Conservation (phyloP, 2,888 invertebrate species). For the Flexamia atlantica region DNA sequence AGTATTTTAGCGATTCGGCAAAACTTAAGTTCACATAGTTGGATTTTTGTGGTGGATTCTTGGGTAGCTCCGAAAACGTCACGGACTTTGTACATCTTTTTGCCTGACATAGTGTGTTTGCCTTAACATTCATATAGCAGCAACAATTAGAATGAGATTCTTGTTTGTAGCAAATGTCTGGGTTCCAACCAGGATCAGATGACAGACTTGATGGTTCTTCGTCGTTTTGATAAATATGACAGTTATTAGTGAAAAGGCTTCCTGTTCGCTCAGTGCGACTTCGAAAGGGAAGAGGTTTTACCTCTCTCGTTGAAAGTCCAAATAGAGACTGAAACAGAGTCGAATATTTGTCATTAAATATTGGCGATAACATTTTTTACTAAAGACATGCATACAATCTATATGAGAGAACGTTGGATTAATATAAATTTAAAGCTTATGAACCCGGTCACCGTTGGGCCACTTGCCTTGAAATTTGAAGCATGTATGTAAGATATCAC, state of each 20-base stretch:
- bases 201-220: constrained; percentile 45
- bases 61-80: constrained; percentile 73
- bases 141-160: constrained; percentile 10
- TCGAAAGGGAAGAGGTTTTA: not conserved
- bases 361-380: too few relatives aligned
- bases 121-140: constrained; percentile 38
- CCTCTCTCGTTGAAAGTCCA: not conserved
- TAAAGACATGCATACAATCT: too few relatives aligned
- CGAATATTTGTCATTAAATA: too few relatives aligned
- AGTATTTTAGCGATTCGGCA: constrained; percentile 85
- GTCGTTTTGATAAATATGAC: constrained; percentile 16
- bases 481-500: too few relatives aligned
- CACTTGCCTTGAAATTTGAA: too few relatives aligned
- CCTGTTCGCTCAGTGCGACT: not conserved
- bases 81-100: constrained; percentile 26
- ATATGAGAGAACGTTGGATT: too few relatives aligned
- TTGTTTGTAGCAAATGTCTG: not conserved
- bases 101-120: constrained; percentile 14
- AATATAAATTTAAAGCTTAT: too few relatives aligned
- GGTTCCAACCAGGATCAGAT: constrained; percentile 31
- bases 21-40: constrained; percentile 80
- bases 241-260: not conserved
- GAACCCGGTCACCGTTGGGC: too few relatives aligned
- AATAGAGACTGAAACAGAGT: not conserved
- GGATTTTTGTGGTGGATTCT: constrained; percentile 73